Evolutionary conservation across 2,113 vertebrate species (phyloP), one percentile per base, ranked within the genome.

Genomic region (Otis tarda): DNA sequence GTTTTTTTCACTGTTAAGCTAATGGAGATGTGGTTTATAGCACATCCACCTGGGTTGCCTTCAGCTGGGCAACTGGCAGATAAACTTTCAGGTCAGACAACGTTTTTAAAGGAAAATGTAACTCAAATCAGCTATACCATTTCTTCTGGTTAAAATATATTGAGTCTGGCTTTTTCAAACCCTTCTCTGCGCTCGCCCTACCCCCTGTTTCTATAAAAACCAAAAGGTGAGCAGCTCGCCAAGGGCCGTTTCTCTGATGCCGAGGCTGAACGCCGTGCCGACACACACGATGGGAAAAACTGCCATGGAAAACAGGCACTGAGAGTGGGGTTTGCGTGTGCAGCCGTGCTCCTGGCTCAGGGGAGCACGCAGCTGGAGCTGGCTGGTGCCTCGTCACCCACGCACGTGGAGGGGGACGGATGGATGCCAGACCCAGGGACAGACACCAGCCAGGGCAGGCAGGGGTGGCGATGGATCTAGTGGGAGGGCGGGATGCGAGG

Each of bases 301-400:
- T 39, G 39, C 39, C 39, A 39, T 39, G 39, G 39, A 39, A 43
- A 43, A 43, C 41, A 16, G 41, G 41, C 41, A 15, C 41, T 43
- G 41, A 43, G 41, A 43, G 2, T 4, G 59, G 35, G 39, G 30
- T 18, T 11, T 21, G 57, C 0, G 1, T 5, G 37, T 35, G 63
- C 81, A 28, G 49, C n/a, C 1, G 0, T 9, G 13, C 53, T 50
- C 56, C 41, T 1, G 6, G 37, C 47, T 63, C n/a, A 3, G 0
- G 0, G 65, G 45, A 39, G 35, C 25, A 6, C 0, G 1, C 37
- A 6, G 31, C 49, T 4, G 1, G 22, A 31, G 22, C 59, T 2
- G 1, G 43, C 41, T 0, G 1, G 30, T 41, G 55, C 74, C 24
- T 35, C 3, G 3, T 22, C 41, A 10, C 41, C 55, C 19, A 27